Percentiles rank a stretch among this genome's conserved stretches.
Evolutionary conservation across 2,113 vertebrate species (phyloP).

Genomic region (Engraulis encrasicolus): DNA sequence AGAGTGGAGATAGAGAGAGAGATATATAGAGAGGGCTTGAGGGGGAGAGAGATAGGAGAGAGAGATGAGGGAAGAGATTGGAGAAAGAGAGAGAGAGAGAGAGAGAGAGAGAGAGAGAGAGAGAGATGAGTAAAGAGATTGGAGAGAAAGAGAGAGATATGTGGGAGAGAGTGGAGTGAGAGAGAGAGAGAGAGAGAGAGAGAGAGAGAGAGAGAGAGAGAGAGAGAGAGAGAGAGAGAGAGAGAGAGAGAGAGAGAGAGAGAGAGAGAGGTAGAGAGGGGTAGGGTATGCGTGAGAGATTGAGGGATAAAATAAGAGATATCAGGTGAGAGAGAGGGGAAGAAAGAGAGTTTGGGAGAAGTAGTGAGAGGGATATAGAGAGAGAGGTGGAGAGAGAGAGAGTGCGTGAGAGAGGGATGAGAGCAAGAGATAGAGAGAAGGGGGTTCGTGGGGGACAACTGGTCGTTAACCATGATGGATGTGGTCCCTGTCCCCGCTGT

Average conservation of each 20-base stretch:
- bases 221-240: no score
- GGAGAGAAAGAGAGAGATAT: constrained; percentile 12
- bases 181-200: neutral
- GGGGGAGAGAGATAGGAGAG: no score
- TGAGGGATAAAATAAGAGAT: no score
- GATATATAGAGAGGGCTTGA: neutral
- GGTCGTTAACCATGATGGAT: constrained; percentile 74
- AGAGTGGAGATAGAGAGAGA: constrained; percentile 1
- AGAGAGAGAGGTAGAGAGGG: no score
- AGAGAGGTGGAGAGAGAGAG: constrained; percentile 53
- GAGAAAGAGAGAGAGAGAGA: no score
- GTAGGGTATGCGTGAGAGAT: no score
- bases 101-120: no score
- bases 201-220: no score
- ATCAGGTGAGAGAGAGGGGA: constrained; percentile 50
- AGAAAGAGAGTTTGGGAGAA: constrained; percentile 45
- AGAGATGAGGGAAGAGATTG: no score
- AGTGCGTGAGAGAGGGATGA: constrained; percentile 38
- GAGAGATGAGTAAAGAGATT: constrained; percentile 30
- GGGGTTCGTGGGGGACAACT: constrained; percentile 41
- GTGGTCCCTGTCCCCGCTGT: constrained; percentile 68
- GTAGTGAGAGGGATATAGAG: constrained; percentile 34
- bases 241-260: no score
- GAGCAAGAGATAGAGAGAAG: constrained; percentile 46
- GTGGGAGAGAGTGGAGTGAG: constrained; percentile 34